Percentiles rank a stretch among this genome's conserved stretches.
phyloP scores from a whole-genome alignment of 2,888 invertebrate genomes.

The Drosophila dives region DNA sequence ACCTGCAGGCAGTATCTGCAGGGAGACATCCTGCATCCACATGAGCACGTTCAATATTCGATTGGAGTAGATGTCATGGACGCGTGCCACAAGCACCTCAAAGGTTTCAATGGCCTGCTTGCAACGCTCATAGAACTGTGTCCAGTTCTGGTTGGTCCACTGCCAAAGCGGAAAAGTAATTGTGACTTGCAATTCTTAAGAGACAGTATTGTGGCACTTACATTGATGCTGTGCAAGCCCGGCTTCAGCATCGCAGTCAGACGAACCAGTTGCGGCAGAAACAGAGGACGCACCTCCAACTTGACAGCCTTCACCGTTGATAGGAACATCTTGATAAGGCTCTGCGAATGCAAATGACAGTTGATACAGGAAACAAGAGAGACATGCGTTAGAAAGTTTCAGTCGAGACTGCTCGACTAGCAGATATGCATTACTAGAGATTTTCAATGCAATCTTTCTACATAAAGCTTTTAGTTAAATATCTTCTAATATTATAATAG shows the following conservation, averaged over 20 bases:
- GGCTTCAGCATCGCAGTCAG: constrained; percentile 93
- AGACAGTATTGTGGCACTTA: constrained; percentile 54
- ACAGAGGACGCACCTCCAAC: constrained; percentile 94
- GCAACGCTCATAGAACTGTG: constrained; percentile 90
- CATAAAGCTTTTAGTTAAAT: neutral
- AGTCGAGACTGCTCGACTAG: neutral
- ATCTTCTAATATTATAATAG: neutral
- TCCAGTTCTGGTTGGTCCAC: constrained; percentile 95
- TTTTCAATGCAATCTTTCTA: neutral
- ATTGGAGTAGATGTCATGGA: constrained; percentile 95
- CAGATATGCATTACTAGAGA: neutral
- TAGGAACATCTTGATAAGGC: constrained; percentile 91
- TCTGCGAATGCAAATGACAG: constrained; percentile 84
- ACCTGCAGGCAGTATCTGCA: constrained; percentile 91
- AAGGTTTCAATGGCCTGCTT: constrained; percentile 92
- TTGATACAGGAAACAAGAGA: constrained; percentile 1
- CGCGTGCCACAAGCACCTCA: constrained; percentile 90
- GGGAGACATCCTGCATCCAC: constrained; percentile 93
- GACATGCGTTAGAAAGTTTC: neutral
- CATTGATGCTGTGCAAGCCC: constrained; percentile 90
- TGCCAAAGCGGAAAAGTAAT: constrained; percentile 87
- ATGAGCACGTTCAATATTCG: constrained; percentile 94
- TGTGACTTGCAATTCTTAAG: constrained; percentile 2
- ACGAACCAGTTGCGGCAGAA: constrained; percentile 94
- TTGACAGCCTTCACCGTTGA: constrained; percentile 91